Evolutionary conservation across 2,113 vertebrate species (phyloP), one percentile per base, ranked within the genome.

Genomic region (Garra rufa): DNA sequence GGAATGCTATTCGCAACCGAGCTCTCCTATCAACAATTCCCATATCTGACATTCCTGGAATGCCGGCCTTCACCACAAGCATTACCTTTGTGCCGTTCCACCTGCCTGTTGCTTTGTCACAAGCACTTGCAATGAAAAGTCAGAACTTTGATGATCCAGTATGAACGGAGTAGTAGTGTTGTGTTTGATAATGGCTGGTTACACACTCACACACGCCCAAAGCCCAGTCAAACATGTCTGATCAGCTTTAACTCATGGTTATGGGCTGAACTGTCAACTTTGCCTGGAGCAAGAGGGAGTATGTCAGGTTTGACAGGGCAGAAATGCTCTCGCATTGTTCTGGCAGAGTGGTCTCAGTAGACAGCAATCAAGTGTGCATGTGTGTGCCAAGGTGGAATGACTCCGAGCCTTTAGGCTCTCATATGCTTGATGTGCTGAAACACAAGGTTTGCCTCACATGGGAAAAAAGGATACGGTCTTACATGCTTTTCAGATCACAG

Each of bases 291-390:
- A 67, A 67, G n/a, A 34, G 14, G 13, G 83, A 82, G 61, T 70
- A n/a, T 69, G 78, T 76, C 34, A 50, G 84, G 55, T 70, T 76
- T 81, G 83, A 82, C 26, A 34, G 73, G 41, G 71, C 71, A 82
- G 83, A 85, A 85, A 87, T 76, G 24, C 19, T 82, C 65, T 82
- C 46, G 43, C 26, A 79, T 63, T 77, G 81, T 48, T 73, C 67
- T 43, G 75, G 76, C 44, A 34, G 43, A 63, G 65, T 48, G 34
- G 69, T 84, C 85, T 59, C 85, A 30, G 48, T 26, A 76, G 69
- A 81, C 59, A 11, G 46, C 67, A 65, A 82, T 81, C 57, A 81
- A 69, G 79, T 46, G 59, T 86, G 71, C 26, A 44, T 57, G 59
- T 59, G 48, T 75, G 46, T 63, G 46, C 14, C 19, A 82, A 70